Conservation (phyloP, 2,797 vertebrate genomes). For the Rhinoraja longicauda region DNA sequence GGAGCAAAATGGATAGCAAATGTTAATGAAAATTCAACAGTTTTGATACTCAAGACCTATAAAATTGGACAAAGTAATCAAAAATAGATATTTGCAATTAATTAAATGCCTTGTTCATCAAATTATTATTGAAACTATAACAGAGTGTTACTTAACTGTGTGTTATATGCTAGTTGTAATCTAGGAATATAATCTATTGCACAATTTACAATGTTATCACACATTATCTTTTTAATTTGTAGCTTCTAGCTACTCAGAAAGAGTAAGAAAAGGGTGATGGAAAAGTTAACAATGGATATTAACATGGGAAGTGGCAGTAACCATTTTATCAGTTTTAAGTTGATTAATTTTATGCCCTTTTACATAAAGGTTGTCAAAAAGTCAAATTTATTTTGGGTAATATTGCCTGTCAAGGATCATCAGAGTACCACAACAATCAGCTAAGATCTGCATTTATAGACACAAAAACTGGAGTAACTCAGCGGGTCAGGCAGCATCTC, state of each 20-base stretch:
- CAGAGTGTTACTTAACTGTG: neutral
- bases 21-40: neutral
- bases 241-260: constrained; percentile 1
- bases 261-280: neutral
- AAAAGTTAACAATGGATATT: constrained; percentile 23
- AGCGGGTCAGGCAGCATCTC: too few species aligned
- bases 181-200: neutral
- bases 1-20: neutral
- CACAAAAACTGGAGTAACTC: too few species aligned
- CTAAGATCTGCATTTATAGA: neutral
- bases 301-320: neutral
- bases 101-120: neutral
- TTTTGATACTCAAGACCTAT: neutral
- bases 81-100: neutral
- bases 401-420: constrained; percentile 11
- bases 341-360: neutral
- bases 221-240: neutral
- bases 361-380: constrained; percentile 3
- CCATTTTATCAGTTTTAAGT: constrained; percentile 3
- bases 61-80: neutral
- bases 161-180: neutral
- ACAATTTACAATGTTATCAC: neutral
- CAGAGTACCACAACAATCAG: neutral
- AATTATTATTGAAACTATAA: neutral
- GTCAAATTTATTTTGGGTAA: constrained; percentile 21